These are phyloP conservation scores for Cephalophus harveyi DNA, from an alignment of 2,113 vertebrate species.

Conservation along the genomic window DNA sequence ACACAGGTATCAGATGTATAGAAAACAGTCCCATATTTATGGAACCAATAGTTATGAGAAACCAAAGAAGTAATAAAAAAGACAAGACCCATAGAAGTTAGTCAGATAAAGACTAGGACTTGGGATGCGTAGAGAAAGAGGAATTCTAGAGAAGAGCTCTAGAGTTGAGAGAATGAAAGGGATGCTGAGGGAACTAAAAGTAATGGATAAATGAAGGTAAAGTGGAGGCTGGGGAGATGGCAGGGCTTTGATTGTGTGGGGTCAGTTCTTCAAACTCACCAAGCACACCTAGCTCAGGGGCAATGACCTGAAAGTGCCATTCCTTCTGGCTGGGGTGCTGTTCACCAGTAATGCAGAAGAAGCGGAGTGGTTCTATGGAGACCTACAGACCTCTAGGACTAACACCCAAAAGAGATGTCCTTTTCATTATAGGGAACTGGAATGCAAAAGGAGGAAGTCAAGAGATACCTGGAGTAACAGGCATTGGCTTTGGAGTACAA, in stretches of 20 bases:
- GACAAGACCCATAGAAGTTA: neutral
- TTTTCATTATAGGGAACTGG: neutral
- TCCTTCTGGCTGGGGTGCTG: neutral
- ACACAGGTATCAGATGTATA: neutral
- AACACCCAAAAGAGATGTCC: neutral
- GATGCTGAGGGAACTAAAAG: neutral
- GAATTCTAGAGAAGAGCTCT: neutral
- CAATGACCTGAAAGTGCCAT: neutral
- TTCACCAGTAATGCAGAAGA: neutral
- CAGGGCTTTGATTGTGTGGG: neutral
- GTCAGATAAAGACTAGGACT: neutral
- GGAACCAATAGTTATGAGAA: neutral
- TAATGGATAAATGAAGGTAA: neutral
- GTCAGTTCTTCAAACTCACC: neutral
- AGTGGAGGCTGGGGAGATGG: neutral
- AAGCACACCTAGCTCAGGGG: neutral
- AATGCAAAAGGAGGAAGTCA: neutral
- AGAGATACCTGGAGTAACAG: neutral
- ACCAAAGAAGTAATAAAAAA: neutral
- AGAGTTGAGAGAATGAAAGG: neutral
- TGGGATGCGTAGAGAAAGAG: no score
- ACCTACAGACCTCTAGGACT: neutral
- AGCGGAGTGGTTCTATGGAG: accelerated
- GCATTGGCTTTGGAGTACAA: neutral
- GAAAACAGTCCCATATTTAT: neutral